Evolutionary conservation across 2,113 vertebrate species (phyloP).

Genomic region (Noctilio leporinus): DNA sequence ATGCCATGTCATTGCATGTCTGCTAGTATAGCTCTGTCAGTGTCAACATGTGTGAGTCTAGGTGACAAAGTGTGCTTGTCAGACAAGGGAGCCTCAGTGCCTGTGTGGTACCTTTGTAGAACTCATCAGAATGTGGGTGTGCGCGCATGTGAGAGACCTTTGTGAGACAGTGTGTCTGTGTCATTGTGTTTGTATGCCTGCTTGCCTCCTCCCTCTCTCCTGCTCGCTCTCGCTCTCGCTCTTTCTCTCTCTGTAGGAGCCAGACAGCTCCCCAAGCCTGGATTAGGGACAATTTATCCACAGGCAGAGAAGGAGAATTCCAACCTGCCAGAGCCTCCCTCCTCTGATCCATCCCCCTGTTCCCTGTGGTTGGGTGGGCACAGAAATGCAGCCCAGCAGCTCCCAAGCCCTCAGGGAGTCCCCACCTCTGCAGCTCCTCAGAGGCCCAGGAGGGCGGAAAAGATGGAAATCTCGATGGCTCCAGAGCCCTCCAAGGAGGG

Average conservation of each 20-base stretch:
- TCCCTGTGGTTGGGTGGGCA: constrained; percentile 64
- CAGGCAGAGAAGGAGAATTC: constrained; percentile 80
- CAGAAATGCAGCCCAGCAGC: constrained; percentile 59
- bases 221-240: neutral
- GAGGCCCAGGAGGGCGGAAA: constrained; percentile 67
- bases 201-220: constrained; percentile 37
- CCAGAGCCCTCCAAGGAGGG: constrained; percentile 61
- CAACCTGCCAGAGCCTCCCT: constrained; percentile 77
- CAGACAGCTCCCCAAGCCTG: constrained; percentile 79
- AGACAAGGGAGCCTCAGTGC: neutral
- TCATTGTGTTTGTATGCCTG: constrained; percentile 22
- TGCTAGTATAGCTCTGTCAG: neutral
- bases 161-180: constrained; percentile 22
- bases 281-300: constrained; percentile 82
- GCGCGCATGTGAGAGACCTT: neutral
- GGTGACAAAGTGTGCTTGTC: neutral
- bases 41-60: neutral
- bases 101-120: neutral
- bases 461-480: constrained; percentile 72
- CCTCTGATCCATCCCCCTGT: constrained; percentile 57
- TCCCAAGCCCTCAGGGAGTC: constrained; percentile 59
- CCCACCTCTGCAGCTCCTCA: constrained; percentile 40
- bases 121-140: neutral
- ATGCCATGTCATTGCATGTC: neutral
- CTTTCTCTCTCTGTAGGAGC: constrained; percentile 68